Base-by-base conservation (phyloP, 2,888 invertebrate species). In the Morpho deidamia region DNA sequence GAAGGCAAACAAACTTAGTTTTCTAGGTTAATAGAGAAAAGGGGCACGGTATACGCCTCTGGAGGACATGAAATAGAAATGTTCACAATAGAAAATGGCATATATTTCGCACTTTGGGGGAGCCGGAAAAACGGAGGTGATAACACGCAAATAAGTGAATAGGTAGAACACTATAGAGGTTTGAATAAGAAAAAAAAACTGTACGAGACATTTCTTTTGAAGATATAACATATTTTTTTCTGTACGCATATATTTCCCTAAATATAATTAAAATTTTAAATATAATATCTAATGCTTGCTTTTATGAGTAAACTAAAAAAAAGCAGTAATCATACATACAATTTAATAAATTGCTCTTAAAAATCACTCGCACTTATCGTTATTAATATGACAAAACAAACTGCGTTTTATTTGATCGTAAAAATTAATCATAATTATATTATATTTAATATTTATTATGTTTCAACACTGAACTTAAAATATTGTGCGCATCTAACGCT, bases 11-110 rank as follows among this genome's bases (percentile, higher is more conserved):
- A 62, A 63, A 65, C 62, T 65, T 57, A 62, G 63, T 62, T 65
- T 65, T 63, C 56, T 65, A 58, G 65, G 65, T 65, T 65, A 65
- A 65, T 63, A 65, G 62, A 62, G 63, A 57, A 61, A 63, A 61
- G 63, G 60, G 63, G 64, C 59, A 60, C 57, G 50, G 58, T 59
- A 65, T 62, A 62, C 53, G 60, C 59, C 65, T 58, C 65, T 53
- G 51, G 63, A 62, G 64, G 56, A 56, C 58, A 59, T 59, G 56
- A 58, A 60, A 57, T 59, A 55, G 59, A 62, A 61, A 61, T 62
- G 60, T 62, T 63, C 62, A 64, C 64, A 64, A 65, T 65, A 62
- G 61, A 57, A 61, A 65, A 64, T 62, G 56, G 61, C 56, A 56
- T 58, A 59, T 63, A 61, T 60, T 56, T 53, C 59, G 59, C 62